Conservation (phyloP, 2,797 vertebrate species). For the Nyctalus aviator region DNA sequence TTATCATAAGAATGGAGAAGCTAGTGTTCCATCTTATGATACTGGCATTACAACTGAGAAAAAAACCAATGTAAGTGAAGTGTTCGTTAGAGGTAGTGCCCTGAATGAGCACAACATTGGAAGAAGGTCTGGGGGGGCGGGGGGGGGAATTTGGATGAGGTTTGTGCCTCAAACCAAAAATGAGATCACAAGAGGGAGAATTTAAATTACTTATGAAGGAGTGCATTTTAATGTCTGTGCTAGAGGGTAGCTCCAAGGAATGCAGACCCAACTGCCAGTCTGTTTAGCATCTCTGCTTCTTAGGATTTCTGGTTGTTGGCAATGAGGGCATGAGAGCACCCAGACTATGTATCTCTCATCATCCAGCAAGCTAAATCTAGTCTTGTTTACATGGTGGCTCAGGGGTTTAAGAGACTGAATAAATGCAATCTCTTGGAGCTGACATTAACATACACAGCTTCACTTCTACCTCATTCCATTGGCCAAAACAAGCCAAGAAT, state of each 20-base stretch:
- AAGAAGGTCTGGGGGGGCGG: neutral
- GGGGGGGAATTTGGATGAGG: neutral
- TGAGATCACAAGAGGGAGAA: neutral
- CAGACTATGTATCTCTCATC: neutral
- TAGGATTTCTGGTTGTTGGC: neutral
- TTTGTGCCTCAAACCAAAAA: slow-evolving; percentile 9
- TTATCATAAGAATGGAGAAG: neutral
- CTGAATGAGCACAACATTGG: neutral
- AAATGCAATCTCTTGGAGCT: neutral
- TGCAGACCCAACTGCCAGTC: neutral
- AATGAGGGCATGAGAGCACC: neutral
- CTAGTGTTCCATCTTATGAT: neutral
- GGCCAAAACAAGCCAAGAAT: neutral
- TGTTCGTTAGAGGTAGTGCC: neutral
- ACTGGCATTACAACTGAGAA: neutral
- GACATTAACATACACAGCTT: neutral
- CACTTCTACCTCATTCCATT: neutral
- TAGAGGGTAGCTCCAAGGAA: neutral
- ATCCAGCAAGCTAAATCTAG: neutral
- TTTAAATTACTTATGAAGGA: neutral
- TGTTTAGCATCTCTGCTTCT: neutral
- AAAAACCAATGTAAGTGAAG: neutral
- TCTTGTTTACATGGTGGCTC: neutral
- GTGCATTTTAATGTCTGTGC: neutral
- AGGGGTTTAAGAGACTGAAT: neutral